Percentiles rank a stretch among this genome's conserved stretches.
These are phyloP conservation scores for Aphaenogaster ashmeadi DNA, from an alignment of 1,140 invertebrate species.

Conservation along the genomic window DNA sequence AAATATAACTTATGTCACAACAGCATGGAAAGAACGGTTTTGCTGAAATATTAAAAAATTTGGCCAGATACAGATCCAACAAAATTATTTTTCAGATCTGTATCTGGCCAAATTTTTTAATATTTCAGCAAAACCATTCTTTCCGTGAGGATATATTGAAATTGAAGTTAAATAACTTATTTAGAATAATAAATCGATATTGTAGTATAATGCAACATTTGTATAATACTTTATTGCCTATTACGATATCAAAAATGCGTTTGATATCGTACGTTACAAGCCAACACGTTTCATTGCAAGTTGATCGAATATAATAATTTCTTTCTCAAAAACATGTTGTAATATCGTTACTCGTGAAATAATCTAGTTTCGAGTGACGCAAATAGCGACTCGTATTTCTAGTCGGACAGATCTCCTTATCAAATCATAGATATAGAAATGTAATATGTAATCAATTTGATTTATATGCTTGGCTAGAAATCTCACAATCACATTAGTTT, in stretches of 20 bases:
- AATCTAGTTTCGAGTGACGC: background rate
- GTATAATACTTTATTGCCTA: background rate
- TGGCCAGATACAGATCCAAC: no score
- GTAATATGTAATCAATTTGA: background rate
- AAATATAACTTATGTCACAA: background rate
- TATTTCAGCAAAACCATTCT: no score
- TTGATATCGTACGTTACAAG: background rate
- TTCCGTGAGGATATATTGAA: background rate
- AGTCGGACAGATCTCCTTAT: background rate
- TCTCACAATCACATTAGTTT: background rate
- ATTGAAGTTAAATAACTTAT: background rate
- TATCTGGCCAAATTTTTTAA: no score
- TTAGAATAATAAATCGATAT: background rate
- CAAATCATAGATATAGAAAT: background rate
- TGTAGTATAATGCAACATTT: background rate
- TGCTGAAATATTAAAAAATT: no score
- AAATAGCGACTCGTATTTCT: constrained; percentile 14
- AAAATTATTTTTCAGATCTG: no score
- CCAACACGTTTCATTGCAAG: constrained; percentile 7
- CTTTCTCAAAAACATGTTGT: background rate
- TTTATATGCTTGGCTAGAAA: background rate
- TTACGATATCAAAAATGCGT: constrained; percentile 17
- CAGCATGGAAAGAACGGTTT: no score
- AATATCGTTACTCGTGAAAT: background rate
- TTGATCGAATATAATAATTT: background rate